Percentiles rank a stretch among this genome's conserved stretches.
Conservation (phyloP, 92 coral and sea anemone species). For the Epizoanthus ramosus region DNA sequence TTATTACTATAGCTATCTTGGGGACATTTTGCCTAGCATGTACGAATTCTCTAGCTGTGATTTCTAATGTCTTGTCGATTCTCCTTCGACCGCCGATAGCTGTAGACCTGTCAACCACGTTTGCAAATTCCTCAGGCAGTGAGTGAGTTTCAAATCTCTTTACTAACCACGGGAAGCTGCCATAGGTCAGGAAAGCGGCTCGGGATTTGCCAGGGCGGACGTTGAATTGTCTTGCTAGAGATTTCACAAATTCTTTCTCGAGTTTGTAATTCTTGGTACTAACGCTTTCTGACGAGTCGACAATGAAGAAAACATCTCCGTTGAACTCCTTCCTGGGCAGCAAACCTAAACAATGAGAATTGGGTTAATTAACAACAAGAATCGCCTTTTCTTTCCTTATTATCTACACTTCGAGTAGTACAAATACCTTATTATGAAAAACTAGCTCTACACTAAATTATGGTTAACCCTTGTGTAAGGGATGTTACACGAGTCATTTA, state of each 20-base stretch:
- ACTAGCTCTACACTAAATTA: no score
- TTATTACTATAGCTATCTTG: conserved; percentile 68
- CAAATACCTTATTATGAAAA: not conserved
- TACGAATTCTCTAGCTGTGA: conserved; percentile 53
- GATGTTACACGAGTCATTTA: no score
- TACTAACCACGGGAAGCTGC: conserved; percentile 49
- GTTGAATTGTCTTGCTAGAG: conserved; percentile 57
- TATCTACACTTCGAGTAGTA: not conserved
- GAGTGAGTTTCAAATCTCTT: conserved; percentile 56
- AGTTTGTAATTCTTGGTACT: conserved; percentile 40
- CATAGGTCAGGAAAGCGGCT: conserved; percentile 67
- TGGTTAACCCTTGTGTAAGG: no score
- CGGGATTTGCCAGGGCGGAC: conserved; percentile 67
- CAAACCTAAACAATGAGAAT: not conserved
- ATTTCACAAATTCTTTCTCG: conserved; percentile 74
- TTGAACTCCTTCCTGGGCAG: conserved; percentile 14
- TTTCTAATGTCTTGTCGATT: conserved; percentile 72
- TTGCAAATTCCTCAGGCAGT: conserved; percentile 50
- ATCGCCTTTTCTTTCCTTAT: not conserved
- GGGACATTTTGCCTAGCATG: conserved; percentile 67
- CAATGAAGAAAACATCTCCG: conserved; percentile 70
- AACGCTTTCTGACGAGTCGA: conserved; percentile 71
- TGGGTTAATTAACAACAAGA: not conserved
- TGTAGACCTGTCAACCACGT: conserved; percentile 59
- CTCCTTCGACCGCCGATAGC: conserved; percentile 63